These are phyloP conservation scores for Eulithis prunata DNA, from an alignment of 2,888 invertebrate genomes.

Conservation along the genomic window DNA sequence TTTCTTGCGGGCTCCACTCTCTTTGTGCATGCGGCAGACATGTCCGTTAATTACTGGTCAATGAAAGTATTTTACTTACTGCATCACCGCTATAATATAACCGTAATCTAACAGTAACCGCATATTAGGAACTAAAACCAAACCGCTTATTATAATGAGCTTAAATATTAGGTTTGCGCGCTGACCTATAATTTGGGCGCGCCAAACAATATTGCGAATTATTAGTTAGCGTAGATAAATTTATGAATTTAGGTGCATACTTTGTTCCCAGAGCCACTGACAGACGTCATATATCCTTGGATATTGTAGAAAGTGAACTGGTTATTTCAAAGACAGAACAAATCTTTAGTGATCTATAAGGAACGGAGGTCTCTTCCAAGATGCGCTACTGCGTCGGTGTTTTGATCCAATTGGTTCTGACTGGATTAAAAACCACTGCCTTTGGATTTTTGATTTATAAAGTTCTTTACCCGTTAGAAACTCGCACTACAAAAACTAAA, in stretches of 20 bases:
- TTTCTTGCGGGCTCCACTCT: too few species aligned
- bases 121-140: slow-evolving; percentile 8
- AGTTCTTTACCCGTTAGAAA: too few species aligned
- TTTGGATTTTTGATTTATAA: too few species aligned
- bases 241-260: slow-evolving; percentile 19
- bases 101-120: not conserved
- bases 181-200: slow-evolving; percentile 63
- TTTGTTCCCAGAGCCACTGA: slow-evolving; percentile 18
- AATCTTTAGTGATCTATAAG: too few species aligned
- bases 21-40: too few species aligned
- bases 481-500: too few species aligned
- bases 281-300: slow-evolving; percentile 18
- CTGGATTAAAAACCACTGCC: too few species aligned
- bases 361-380: too few species aligned
- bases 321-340: not conserved
- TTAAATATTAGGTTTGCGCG: slow-evolving; percentile 57
- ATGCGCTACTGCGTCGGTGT: too few species aligned
- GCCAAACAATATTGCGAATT: slow-evolving; percentile 60
- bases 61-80: too few species aligned
- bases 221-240: slow-evolving; percentile 43
- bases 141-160: slow-evolving; percentile 62
- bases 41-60: too few species aligned
- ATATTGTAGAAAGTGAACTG: slow-evolving; percentile 9
- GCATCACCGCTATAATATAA: not conserved
- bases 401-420: too few species aligned